A percentile compares a stretch with the other conserved stretches of the same genome.
Evolutionary conservation across 2,888 invertebrate species (phyloP).

Genomic region (Eledone cirrhosa): DNA sequence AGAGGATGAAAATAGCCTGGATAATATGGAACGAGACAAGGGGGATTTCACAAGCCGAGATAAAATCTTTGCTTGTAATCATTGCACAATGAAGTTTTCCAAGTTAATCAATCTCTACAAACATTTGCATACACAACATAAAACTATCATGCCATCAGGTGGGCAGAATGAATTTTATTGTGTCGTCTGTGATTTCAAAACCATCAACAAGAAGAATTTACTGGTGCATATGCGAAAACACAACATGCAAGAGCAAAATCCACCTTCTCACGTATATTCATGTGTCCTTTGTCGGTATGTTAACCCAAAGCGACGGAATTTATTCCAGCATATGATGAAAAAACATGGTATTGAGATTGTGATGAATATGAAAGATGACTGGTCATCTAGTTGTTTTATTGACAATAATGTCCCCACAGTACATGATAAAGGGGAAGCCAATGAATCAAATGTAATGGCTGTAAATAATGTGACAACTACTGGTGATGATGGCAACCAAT

Average conservation of each 20-base stretch:
- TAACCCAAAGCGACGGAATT: constrained; percentile 55
- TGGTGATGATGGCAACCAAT: constrained; percentile 30
- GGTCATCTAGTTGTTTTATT: constrained; percentile 50
- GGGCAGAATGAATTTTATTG: constrained; percentile 52
- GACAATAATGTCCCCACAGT: constrained; percentile 39
- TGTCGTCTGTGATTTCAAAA: constrained; percentile 63
- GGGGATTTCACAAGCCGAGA: constrained; percentile 56
- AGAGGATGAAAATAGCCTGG: constrained; percentile 28
- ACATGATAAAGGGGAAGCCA: constrained; percentile 34
- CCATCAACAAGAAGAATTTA: constrained; percentile 58
- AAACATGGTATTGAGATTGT: constrained; percentile 61
- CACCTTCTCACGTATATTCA: constrained; percentile 59
- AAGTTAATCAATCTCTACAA: constrained; percentile 64
- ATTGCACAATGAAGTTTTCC: constrained; percentile 64
- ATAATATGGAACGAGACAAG: constrained; percentile 36
- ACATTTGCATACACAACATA: constrained; percentile 62
- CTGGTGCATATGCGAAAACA: constrained; percentile 64
- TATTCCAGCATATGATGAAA: constrained; percentile 63
- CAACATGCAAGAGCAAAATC: constrained; percentile 57
- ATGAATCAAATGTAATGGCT: constrained; percentile 40
- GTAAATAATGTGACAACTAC: constrained; percentile 43
- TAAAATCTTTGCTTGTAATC: constrained; percentile 64
- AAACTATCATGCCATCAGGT: constrained; percentile 49
- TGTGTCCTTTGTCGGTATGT: constrained; percentile 62
- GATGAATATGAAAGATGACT: constrained; percentile 50